A percentile compares a stretch with the other conserved stretches of the same genome.
Evolutionary conservation across 2,113 vertebrate genomes (phyloP).

Genomic region (Grammomys dolichurus): DNA sequence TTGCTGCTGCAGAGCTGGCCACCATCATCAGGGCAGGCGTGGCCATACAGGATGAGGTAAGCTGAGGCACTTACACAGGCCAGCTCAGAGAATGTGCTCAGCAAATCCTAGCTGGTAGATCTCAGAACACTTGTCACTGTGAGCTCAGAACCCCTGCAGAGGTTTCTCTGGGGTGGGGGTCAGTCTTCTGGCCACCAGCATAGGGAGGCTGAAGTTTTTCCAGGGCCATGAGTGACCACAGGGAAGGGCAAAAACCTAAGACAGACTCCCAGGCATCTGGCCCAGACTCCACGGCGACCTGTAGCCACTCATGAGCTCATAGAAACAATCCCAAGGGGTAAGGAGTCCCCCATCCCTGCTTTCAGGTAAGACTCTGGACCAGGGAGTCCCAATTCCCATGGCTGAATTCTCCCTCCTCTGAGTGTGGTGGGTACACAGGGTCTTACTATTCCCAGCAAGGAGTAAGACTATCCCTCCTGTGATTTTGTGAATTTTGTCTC

Average conservation of each 20-base stretch:
- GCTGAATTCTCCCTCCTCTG: background rate
- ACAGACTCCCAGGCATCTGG: background rate
- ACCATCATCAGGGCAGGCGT: background rate
- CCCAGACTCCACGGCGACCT: background rate
- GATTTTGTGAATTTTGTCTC: background rate
- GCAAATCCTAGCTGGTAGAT: background rate
- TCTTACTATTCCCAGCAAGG: background rate
- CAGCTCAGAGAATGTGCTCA: background rate
- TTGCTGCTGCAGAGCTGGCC: background rate
- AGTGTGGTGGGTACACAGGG: background rate
- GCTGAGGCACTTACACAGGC: background rate
- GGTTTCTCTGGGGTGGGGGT: background rate
- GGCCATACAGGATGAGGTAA: background rate
- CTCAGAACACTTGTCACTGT: background rate
- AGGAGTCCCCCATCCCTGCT: background rate
- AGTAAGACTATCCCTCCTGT: background rate
- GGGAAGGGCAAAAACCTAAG: background rate
- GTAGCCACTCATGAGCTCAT: background rate
- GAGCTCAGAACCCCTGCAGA: fast-evolving
- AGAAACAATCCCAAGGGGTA: background rate
- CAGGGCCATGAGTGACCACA: background rate
- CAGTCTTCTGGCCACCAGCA: background rate
- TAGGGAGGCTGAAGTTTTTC: background rate
- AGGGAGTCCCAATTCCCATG: background rate
- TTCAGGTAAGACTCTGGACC: background rate